phyloP scores from a whole-genome alignment of 2,888 invertebrate genomes.

The Oasisia sp. region DNA sequence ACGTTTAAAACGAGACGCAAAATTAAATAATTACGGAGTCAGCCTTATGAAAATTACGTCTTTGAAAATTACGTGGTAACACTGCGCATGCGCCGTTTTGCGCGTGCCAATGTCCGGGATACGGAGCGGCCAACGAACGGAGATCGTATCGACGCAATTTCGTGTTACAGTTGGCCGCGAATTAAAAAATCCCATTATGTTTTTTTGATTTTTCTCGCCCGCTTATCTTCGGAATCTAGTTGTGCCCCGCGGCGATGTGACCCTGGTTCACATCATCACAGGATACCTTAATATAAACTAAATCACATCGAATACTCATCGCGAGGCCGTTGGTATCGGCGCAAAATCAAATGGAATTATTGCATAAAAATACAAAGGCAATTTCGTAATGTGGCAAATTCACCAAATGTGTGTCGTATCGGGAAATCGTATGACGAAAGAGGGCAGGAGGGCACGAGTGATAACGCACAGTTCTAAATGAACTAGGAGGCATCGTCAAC shows the following conservation, averaged over 20 bases:
- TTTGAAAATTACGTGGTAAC: too few species aligned
- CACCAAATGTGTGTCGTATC: background rate
- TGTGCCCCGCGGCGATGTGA: background rate
- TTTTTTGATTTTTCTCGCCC: background rate
- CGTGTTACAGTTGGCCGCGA: background rate
- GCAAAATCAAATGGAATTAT: slow-evolving; percentile 14
- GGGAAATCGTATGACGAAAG: background rate
- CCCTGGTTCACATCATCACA: background rate
- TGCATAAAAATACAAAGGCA: slow-evolving; percentile 17
- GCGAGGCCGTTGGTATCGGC: background rate
- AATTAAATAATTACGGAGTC: too few species aligned
- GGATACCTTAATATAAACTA: slow-evolving; percentile 13
- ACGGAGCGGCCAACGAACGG: background rate
- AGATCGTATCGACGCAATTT: background rate
- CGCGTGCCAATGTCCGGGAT: slow-evolving; percentile 12
- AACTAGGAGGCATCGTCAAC: background rate
- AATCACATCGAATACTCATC: slow-evolving; percentile 2
- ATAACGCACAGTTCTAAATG: background rate
- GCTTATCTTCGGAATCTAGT: background rate
- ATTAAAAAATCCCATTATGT: background rate
- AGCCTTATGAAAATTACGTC: too few species aligned
- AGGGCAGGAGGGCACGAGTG: background rate
- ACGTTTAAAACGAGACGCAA: too few species aligned
- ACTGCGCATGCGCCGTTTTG: background rate
- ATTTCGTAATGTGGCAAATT: slow-evolving; percentile 6